Conservation (phyloP, 2,797 vertebrate species). For the Momotus momota region DNA sequence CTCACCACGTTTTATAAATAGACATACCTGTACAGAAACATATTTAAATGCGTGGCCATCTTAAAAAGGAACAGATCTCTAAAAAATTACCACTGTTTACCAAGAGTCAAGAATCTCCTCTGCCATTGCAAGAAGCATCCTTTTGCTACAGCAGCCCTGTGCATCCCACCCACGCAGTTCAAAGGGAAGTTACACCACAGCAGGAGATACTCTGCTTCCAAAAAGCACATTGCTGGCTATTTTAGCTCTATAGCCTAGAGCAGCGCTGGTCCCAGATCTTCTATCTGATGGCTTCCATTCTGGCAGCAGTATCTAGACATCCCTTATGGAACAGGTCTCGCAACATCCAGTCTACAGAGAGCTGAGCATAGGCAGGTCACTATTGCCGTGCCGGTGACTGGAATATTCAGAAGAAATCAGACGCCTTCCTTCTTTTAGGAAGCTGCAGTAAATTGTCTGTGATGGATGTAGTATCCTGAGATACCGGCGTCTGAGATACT, state of each 20-base stretch:
- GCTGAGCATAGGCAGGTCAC: not conserved
- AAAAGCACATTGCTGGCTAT: not conserved
- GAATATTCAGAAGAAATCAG: conserved; percentile 84
- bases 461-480: conserved; percentile 92
- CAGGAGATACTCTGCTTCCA: not conserved
- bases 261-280: not conserved
- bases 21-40: not conserved
- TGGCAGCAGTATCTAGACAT: not conserved
- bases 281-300: not conserved
- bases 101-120: not conserved
- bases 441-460: conserved; percentile 96
- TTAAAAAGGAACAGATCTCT: not conserved
- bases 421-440: conserved; percentile 91
- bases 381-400: not conserved
- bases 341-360: not conserved
- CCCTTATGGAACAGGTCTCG: not conserved
- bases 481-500: conserved; percentile 82
- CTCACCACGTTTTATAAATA: conserved; percentile 13
- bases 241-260: not conserved
- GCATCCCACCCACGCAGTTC: not conserved
- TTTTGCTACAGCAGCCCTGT: not conserved
- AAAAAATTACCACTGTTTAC: not conserved
- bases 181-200: not conserved
- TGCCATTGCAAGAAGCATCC: not conserved
- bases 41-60: not conserved